Conservation (phyloP, 2,888 invertebrate species). For the Melinopterus prodromus region DNA sequence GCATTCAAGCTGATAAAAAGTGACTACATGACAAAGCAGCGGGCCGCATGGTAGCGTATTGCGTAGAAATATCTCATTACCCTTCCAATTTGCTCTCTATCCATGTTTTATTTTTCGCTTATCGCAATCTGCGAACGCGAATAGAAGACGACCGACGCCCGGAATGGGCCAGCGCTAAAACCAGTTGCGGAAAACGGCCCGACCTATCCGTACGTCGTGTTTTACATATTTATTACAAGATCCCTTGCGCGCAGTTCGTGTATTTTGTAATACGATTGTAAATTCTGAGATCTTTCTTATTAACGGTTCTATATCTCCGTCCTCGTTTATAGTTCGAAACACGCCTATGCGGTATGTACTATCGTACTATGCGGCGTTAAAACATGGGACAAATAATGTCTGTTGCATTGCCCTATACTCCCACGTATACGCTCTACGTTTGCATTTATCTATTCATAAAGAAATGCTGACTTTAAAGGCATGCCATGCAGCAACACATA, state of each 20-base stretch:
- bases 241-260: neutral
- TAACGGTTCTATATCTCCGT: constrained; percentile 22
- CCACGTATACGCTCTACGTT: constrained; percentile 29
- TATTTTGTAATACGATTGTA: constrained; percentile 20
- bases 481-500: too few relatives aligned
- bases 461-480: neutral
- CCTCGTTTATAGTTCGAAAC: constrained; percentile 11
- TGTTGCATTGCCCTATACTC: constrained; percentile 23
- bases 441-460: constrained; percentile 21
- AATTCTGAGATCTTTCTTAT: constrained; percentile 30
- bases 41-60: neutral
- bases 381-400: neutral
- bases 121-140: neutral
- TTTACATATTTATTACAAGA: constrained; percentile 4
- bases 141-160: neutral
- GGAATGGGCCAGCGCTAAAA: neutral
- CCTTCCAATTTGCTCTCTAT: neutral
- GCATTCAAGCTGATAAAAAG: neutral
- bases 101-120: neutral
- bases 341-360: too few relatives aligned
- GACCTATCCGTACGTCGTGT: neutral
- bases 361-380: constrained; percentile 17
- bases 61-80: constrained; percentile 4
- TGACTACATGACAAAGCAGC: neutral
- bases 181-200: neutral